phyloP scores from a whole-genome alignment of 2,888 invertebrate genomes.

The Macrophya annulata region DNA sequence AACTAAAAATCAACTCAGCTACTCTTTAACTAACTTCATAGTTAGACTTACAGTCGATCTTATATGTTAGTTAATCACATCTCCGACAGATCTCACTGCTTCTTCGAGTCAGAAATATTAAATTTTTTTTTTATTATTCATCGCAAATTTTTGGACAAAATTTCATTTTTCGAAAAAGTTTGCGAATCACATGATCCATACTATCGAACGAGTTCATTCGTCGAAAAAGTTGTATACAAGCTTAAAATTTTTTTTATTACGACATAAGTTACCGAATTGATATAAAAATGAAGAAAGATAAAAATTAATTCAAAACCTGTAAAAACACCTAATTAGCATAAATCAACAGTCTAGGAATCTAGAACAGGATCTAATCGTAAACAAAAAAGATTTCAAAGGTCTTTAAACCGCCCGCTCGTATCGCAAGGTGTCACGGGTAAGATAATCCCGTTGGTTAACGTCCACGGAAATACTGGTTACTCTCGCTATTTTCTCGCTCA shows the following conservation, averaged over 20 bases:
- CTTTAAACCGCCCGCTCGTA: not conserved
- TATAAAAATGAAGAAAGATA: not conserved
- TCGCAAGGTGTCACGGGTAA: conserved; percentile 30
- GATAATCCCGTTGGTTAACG: conserved; percentile 32
- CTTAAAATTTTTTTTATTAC: not conserved
- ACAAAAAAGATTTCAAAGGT: not conserved
- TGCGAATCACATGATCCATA: not conserved
- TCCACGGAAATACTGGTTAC: conserved; percentile 27
- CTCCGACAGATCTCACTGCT: not conserved
- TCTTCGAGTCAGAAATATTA: not conserved
- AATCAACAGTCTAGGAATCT: not conserved
- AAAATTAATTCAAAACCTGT: not conserved
- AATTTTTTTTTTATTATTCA: not conserved
- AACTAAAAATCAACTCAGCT: not conserved
- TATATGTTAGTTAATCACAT: conserved; percentile 12
- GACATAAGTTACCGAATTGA: not conserved
- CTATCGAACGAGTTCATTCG: not conserved
- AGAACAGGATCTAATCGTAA: not conserved
- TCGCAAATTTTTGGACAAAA: not conserved
- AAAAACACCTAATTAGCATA: not conserved
- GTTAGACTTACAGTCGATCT: conserved; percentile 4
- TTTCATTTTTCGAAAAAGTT: not conserved
- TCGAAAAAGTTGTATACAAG: not conserved
- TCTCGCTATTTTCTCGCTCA: conserved; percentile 20
- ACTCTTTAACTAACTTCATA: conserved; percentile 31